These are phyloP conservation scores for Habroteleia sp. DNA, from an alignment of 2,888 invertebrate species.

Conservation along the genomic window DNA sequence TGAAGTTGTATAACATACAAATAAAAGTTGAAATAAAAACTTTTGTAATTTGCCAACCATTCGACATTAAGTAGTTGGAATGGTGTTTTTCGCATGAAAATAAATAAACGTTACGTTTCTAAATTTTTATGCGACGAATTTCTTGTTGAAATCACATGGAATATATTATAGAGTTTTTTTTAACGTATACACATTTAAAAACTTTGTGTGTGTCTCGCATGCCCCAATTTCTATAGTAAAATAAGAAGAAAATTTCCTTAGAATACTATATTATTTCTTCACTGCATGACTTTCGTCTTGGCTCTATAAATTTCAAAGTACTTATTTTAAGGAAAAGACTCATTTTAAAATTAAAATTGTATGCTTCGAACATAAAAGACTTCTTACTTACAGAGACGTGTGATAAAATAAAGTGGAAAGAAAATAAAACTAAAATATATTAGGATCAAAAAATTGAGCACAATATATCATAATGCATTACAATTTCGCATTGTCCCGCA, in stretches of 20 bases:
- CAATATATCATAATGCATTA: constrained; percentile 14
- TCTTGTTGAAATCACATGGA: background rate
- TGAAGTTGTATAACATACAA: too few species aligned
- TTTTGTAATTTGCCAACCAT: too few species aligned
- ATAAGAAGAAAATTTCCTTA: constrained; percentile 23
- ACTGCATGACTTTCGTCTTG: constrained; percentile 42
- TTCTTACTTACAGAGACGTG: constrained; percentile 23
- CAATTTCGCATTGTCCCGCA: constrained; percentile 8
- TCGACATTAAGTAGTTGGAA: too few species aligned
- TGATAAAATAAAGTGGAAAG: constrained; percentile 23
- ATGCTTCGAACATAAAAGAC: constrained; percentile 26
- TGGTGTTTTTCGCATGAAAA: too few species aligned
- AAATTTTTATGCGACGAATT: too few species aligned
- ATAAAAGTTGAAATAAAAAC: too few species aligned
- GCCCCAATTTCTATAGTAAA: constrained; percentile 21
- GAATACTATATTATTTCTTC: constrained; percentile 36
- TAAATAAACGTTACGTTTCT: too few species aligned
- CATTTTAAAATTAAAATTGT: constrained; percentile 47
- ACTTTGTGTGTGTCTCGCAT: constrained; percentile 5
- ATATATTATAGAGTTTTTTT: constrained; percentile 1
- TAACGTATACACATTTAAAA: constrained; percentile 21
- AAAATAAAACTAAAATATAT: constrained; percentile 25
- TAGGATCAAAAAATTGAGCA: constrained; percentile 12
- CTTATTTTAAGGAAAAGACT: constrained; percentile 53
- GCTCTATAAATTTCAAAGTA: constrained; percentile 50